phyloP scores from a whole-genome alignment of 2,888 invertebrate species.

The Xylocampa areola region DNA sequence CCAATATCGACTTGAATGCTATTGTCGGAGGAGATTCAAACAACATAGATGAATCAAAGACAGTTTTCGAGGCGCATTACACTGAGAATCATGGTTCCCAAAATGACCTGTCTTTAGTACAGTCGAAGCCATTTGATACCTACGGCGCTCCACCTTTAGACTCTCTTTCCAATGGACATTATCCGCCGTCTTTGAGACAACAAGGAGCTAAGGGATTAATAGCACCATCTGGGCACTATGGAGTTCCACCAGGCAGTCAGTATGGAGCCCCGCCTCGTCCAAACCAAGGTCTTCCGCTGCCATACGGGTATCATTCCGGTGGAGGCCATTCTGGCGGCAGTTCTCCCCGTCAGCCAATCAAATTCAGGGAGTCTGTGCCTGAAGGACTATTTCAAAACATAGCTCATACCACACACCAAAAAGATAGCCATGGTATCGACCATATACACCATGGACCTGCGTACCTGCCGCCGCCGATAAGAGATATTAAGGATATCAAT shows the following conservation, averaged over 20 bases:
- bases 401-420: conserved; percentile 91
- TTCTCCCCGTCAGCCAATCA: conserved; percentile 90
- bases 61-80: conserved; percentile 87
- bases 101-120: conserved; percentile 64
- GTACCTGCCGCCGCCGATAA: conserved; percentile 92
- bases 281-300: conserved; percentile 77
- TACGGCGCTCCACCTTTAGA: conserved; percentile 84
- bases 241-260: conserved; percentile 89
- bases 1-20: conserved; percentile 80
- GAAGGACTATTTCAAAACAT: conserved; percentile 92
- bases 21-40: conserved; percentile 85
- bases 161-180: conserved; percentile 80
- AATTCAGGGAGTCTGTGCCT: conserved; percentile 93
- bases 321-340: conserved; percentile 82
- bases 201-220: conserved; percentile 88
- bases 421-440: conserved; percentile 90
- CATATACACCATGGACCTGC: conserved; percentile 85
- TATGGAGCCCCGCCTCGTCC: conserved; percentile 82
- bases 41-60: conserved; percentile 86
- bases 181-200: conserved; percentile 77
- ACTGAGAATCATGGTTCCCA: conserved; percentile 77
- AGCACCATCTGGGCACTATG: conserved; percentile 91
- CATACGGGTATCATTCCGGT: conserved; percentile 83
- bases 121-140: conserved; percentile 73
- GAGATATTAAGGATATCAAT: conserved; percentile 86